Evolutionary conservation across 2,113 vertebrate genomes (phyloP).

Genomic region (Apus apus): DNA sequence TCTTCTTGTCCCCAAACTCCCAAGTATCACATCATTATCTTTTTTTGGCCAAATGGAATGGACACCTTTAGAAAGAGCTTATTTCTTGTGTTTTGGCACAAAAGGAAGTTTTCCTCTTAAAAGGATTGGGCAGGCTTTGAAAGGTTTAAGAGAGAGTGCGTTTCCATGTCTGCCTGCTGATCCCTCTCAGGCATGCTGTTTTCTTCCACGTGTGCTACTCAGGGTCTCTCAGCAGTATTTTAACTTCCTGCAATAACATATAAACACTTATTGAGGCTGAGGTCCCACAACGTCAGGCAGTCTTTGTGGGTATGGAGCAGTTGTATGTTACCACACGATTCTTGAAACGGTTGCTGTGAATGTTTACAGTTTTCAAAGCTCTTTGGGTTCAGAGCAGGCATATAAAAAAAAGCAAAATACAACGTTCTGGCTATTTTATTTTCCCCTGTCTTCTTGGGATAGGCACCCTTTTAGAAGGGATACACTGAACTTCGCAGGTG

Average conservation of each 20-base stretch:
- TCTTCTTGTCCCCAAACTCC: neutral
- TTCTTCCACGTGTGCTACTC: neutral
- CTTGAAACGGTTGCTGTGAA: neutral
- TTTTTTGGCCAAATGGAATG: neutral
- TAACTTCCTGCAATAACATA: rapidly evolving
- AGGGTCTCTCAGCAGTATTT: neutral
- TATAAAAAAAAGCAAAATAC: neutral
- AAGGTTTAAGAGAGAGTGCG: neutral
- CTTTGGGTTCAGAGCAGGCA: neutral
- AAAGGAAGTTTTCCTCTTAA: neutral
- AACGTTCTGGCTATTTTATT: neutral
- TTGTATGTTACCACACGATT: neutral
- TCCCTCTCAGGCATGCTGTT: neutral
- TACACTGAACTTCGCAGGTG: constrained; percentile 56
- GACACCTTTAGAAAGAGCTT: neutral
- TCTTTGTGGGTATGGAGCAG: neutral
- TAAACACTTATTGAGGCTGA: neutral
- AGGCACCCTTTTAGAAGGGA: constrained; percentile 42
- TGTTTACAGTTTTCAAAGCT: neutral
- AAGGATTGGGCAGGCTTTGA: neutral
- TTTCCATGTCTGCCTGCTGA: neutral
- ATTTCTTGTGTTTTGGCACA: neutral
- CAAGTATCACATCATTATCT: neutral
- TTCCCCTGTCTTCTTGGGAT: neutral
- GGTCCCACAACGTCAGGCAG: neutral